These are phyloP conservation scores for Nomada fabriciana DNA, from an alignment of 2,888 invertebrate species.

Conservation along the genomic window DNA sequence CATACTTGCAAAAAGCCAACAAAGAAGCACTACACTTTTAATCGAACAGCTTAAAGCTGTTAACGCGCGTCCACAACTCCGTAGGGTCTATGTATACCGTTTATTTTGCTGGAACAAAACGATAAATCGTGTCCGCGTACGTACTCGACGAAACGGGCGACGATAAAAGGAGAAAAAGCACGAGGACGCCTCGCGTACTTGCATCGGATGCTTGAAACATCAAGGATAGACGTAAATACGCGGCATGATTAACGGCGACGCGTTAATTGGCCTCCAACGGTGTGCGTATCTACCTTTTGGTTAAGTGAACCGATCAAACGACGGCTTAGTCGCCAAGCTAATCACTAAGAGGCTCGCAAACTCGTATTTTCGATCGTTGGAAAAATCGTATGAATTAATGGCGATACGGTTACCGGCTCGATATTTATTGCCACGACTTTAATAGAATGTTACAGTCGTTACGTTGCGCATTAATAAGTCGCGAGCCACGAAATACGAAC, in stretches of 20 bases:
- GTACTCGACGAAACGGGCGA: constrained; percentile 32
- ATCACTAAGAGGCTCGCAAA: constrained; percentile 37
- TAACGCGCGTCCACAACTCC: not conserved
- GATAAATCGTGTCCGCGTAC: constrained; percentile 35
- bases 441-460: constrained; percentile 62
- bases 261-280: constrained; percentile 63
- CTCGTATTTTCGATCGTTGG: constrained; percentile 38
- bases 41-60: constrained; percentile 12
- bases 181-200: constrained; percentile 38
- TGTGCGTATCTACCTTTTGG: constrained; percentile 54
- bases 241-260: constrained; percentile 54
- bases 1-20: not conserved
- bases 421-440: constrained; percentile 56
- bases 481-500: constrained; percentile 23
- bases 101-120: constrained; percentile 25
- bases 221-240: constrained; percentile 58
- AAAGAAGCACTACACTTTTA: not conserved
- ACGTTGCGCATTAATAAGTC: constrained; percentile 49
- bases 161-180: constrained; percentile 37
- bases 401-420: constrained; percentile 45
- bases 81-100: not conserved
- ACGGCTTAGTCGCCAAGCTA: constrained; percentile 38
- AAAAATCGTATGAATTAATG: constrained; percentile 50
- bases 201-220: constrained; percentile 31
- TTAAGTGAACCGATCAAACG: constrained; percentile 50